Conservation (phyloP, 2,888 invertebrate genomes). For the Athalia circularis region DNA sequence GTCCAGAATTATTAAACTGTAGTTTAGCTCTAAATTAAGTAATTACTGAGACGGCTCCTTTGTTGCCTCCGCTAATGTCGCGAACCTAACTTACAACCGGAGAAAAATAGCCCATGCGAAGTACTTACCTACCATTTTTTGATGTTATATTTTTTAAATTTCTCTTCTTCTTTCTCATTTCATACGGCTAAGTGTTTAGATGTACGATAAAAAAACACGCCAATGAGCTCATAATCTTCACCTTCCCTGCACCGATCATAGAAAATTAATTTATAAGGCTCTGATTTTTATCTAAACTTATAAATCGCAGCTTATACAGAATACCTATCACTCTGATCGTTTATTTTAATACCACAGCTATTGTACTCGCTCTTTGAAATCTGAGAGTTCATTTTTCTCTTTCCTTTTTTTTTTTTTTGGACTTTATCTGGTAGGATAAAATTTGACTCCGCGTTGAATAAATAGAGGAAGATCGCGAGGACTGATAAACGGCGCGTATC, state of each 20-base stretch:
- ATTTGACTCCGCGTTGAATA: not conserved
- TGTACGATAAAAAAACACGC: not conserved
- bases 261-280: not conserved
- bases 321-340: too few relatives aligned
- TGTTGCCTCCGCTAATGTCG: conserved; percentile 34
- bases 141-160: not conserved
- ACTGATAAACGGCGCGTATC: not conserved
- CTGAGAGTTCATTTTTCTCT: not conserved
- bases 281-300: not conserved
- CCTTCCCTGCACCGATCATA: conserved; percentile 16
- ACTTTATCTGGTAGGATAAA: too few relatives aligned
- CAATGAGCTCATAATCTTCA: conserved; percentile 37
- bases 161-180: not conserved
- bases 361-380: not conserved
- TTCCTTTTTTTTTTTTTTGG: too few relatives aligned
- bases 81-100: conserved; percentile 15
- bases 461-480: not conserved
- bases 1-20: conserved; percentile 74
- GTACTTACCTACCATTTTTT: not conserved
- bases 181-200: not conserved
- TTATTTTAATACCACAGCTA: too few relatives aligned
- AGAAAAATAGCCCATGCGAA: too few relatives aligned
- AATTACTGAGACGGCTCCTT: conserved; percentile 66
- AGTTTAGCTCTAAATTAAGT: conserved; percentile 75
- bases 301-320: not conserved